Conservation (phyloP, 2,888 invertebrate species). For the Tipula helvola region DNA sequence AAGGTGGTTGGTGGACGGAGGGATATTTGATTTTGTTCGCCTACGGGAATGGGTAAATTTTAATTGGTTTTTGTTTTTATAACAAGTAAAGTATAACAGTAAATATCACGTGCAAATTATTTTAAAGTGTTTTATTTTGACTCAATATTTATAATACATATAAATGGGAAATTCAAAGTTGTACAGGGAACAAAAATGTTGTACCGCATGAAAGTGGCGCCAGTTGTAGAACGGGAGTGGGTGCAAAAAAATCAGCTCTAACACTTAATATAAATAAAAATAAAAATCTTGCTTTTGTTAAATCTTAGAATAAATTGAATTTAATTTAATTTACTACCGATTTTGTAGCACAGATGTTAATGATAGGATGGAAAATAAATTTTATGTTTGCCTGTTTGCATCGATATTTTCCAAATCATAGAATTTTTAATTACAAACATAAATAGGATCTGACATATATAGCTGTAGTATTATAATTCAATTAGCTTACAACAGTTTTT, state of each 20-base stretch:
- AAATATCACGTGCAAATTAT: constrained; percentile 4
- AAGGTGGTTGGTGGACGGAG: not conserved
- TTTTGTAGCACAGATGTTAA: not conserved
- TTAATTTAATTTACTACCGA: not conserved
- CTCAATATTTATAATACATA: not conserved
- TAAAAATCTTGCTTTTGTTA: not conserved
- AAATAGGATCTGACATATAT: not conserved
- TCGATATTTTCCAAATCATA: not conserved
- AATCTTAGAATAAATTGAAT: not conserved
- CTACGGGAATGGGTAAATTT: not conserved
- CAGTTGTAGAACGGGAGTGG: not conserved
- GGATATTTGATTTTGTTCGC: not conserved
- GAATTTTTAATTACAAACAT: not conserved
- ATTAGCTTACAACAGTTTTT: not conserved
- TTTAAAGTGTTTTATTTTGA: not conserved
- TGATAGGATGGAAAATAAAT: not conserved
- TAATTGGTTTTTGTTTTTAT: not conserved
- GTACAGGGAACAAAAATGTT: not conserved
- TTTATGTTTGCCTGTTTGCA: not conserved
- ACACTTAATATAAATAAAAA: not conserved
- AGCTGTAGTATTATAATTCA: not conserved
- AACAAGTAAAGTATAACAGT: not conserved
- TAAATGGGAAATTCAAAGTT: not conserved
- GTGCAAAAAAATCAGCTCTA: not conserved
- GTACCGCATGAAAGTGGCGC: not conserved